Percentiles rank a stretch among this genome's conserved stretches.
Evolutionary conservation across 2,797 vertebrate genomes (phyloP).

Genomic region (Etheostoma nigrum): DNA sequence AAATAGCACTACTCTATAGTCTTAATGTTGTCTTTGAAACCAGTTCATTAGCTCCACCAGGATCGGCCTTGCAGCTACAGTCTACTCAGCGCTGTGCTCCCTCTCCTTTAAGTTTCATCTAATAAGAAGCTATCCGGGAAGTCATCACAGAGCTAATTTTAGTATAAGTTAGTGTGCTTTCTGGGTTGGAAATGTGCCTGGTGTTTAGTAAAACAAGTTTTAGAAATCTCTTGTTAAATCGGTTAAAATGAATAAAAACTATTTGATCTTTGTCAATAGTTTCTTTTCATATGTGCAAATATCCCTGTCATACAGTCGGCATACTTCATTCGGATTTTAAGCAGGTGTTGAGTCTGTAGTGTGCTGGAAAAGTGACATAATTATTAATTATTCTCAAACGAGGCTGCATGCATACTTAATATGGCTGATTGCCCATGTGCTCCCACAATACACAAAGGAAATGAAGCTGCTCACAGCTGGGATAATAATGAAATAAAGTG

Average conservation of each 20-base stretch:
- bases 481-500: neutral
- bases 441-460: neutral
- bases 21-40: slow-evolving; percentile 43
- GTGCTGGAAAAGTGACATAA: neutral
- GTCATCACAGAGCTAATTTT: slow-evolving; percentile 39
- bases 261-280: neutral
- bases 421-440: too few species aligned
- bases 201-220: slow-evolving; percentile 24
- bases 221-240: slow-evolving; percentile 3
- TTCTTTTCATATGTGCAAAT: neutral
- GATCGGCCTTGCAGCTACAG: slow-evolving; percentile 26
- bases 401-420: slow-evolving; percentile 5
- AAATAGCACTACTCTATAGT: neutral
- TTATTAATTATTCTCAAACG: neutral
- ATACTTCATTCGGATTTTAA: too few species aligned
- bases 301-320: neutral
- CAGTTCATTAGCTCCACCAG: slow-evolving; percentile 44
- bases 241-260: neutral
- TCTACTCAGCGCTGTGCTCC: neutral
- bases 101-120: slow-evolving; percentile 34
- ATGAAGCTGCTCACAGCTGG: neutral
- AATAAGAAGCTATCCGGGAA: slow-evolving; percentile 37
- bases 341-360: neutral
- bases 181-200: slow-evolving; percentile 12
- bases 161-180: slow-evolving; percentile 18